Evolutionary conservation across 1,140 invertebrate genomes (phyloP).

Genomic region (Subanguina moxae): DNA sequence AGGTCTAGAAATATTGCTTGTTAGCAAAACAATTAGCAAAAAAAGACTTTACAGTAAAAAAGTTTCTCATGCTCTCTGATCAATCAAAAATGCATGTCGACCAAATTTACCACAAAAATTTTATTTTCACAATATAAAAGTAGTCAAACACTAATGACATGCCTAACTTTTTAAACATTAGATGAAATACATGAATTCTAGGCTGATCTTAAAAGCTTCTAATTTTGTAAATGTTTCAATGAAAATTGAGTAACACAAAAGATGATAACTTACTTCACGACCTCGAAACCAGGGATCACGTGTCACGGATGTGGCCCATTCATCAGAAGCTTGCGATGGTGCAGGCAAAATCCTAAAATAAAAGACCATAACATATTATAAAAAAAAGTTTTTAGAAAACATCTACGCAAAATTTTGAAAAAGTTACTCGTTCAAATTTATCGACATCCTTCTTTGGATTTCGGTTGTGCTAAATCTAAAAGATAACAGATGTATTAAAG

Average conservation of each 20-base stretch:
- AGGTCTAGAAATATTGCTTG: slow-evolving; percentile 15
- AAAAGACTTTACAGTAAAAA: too few species aligned
- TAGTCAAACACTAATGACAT: too few species aligned
- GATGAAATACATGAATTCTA: too few species aligned
- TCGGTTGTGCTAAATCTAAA: too few species aligned
- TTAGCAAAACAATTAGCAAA: too few species aligned
- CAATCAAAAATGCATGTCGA: not conserved
- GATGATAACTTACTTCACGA: slow-evolving; percentile 29
- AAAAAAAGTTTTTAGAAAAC: not conserved
- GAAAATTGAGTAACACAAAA: not conserved
- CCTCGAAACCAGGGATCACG: slow-evolving; percentile 55
- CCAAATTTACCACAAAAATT: not conserved
- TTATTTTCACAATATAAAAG: not conserved
- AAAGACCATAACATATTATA: not conserved
- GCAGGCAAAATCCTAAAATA: slow-evolving; percentile 38
- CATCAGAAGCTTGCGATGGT: slow-evolving; percentile 16
- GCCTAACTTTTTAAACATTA: too few species aligned
- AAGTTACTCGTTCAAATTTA: slow-evolving; percentile 36
- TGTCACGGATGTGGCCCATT: slow-evolving; percentile 27
- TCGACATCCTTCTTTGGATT: slow-evolving; percentile 28
- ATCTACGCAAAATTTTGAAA: not conserved
- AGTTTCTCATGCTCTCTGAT: too few species aligned
- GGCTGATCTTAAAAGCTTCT: too few species aligned
- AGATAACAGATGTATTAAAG: too few species aligned
- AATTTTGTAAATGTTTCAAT: not conserved